Evolutionary conservation across 2,888 invertebrate species (phyloP).

Genomic region (Tuberolachnus salignus): DNA sequence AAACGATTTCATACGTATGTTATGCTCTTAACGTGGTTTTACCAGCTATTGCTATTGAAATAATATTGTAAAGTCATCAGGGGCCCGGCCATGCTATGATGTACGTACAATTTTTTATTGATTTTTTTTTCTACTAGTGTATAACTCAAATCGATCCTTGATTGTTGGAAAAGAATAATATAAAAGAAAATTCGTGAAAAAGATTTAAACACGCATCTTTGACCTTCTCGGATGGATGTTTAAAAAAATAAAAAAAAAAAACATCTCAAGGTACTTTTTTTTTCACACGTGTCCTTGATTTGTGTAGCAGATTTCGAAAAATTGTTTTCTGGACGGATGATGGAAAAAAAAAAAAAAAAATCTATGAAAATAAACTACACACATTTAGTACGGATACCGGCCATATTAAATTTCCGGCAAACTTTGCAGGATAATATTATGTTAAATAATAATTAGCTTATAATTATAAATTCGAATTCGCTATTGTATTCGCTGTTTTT

Average conservation of each 20-base stretch:
- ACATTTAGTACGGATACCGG: not conserved
- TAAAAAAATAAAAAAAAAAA: conserved; percentile 20
- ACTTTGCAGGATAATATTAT: not conserved
- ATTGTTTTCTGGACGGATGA: conserved; percentile 17
- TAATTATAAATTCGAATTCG: conserved; percentile 24
- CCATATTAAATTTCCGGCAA: conserved; percentile 23
- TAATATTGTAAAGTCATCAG: conserved; percentile 28
- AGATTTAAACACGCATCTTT: conserved; percentile 41
- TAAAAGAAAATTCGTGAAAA: conserved; percentile 56
- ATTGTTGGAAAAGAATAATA: conserved; percentile 30
- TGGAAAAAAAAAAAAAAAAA: not conserved
- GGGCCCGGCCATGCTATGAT: conserved; percentile 2
- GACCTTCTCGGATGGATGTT: conserved; percentile 40
- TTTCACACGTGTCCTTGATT: conserved; percentile 33
- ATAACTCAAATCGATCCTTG: conserved; percentile 32
- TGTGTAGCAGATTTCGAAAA: conserved; percentile 38
- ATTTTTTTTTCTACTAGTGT: conserved; percentile 1
- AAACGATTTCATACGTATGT: conserved; percentile 34
- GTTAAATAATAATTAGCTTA: conserved; percentile 34
- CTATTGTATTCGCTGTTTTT: conserved; percentile 39
- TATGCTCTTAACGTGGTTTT: conserved; percentile 34
- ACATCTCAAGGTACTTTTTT: conserved; percentile 43
- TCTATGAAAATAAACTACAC: too few relatives aligned
- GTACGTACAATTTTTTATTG: not conserved
- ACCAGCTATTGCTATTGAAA: conserved; percentile 15